These are phyloP conservation scores for Nyctibius grandis DNA, from an alignment of 2,797 vertebrate genomes.

Conservation along the genomic window DNA sequence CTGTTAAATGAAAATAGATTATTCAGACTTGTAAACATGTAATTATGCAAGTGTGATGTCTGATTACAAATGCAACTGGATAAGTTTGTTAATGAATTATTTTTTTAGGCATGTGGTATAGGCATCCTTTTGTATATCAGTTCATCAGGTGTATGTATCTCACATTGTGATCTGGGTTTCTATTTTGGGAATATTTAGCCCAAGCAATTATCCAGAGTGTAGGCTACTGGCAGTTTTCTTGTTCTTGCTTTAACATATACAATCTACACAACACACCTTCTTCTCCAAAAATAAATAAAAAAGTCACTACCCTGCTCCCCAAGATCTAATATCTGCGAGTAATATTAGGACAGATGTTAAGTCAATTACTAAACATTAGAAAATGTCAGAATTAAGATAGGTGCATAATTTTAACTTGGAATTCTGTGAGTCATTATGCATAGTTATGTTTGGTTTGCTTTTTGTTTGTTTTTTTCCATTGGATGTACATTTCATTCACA, in stretches of 20 bases:
- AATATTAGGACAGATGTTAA: neutral
- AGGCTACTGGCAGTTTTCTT: neutral
- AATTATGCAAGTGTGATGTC: neutral
- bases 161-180: neutral
- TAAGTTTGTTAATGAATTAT: neutral
- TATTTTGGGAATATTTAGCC: neutral
- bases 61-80: neutral
- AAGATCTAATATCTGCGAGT: accelerated
- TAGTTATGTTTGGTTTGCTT: neutral
- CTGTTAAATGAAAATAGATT: neutral
- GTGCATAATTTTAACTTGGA: neutral
- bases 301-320: neutral
- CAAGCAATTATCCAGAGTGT: neutral
- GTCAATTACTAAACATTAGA: neutral
- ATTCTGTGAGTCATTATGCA: neutral
- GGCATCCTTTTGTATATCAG: neutral
- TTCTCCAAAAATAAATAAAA: neutral
- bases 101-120: neutral
- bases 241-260: neutral
- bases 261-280: neutral
- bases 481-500: neutral
- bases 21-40: neutral
- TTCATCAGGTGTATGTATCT: neutral
- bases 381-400: neutral
- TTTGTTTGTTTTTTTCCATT: neutral